Evolutionary conservation across 2,888 invertebrate species (phyloP), one percentile per base, ranked within the genome.

Genomic region (Falcaria lacertinaria): DNA sequence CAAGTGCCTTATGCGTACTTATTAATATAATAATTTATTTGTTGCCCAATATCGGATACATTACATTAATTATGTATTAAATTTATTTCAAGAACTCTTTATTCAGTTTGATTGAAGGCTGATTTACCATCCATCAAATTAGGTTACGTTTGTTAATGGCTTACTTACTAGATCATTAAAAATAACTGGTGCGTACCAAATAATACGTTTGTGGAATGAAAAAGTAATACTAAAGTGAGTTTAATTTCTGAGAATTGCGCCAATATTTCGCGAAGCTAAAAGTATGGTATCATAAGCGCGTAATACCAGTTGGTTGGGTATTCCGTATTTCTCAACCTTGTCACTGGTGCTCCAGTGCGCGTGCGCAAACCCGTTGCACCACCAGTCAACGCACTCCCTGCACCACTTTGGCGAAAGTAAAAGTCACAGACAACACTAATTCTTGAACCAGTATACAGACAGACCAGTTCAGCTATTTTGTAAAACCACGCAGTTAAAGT

Each of bases 261-360:
- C 48, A 42, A 36, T 42, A 42, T 40, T 54, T 45, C 47, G 46
- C 58, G 52, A 57, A 53, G 52, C 41, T 54, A 53, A 48, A 59
- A 57, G 56, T 57, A 58, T 50, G 48, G 54, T 52, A 52, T 43
- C 39, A 50, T 58, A 59, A 63, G 64, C 73, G 70, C 67, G 71
- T 73, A 71, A 65, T 56, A 76, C 74, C 62, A 66, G 78, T 70
- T 57, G 43, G 11, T 25, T 28, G 42, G 57, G 47, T 77, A 71
- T 88, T 84, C 80, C 85, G 47, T 77, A 71, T 88, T 84, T 80
- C 85, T 69, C 88, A 89, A 89, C 88, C 88, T 88, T 88, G 87
- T 75, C 79, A 81, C 78, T 74, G 65, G 73, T 86, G 79, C 52
- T 78, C 85, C 71, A 85, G 76, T 85, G 64, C 54, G 50, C 47